Conservation (phyloP, 2,797 vertebrate genomes). For the Spea hammondii region DNA sequence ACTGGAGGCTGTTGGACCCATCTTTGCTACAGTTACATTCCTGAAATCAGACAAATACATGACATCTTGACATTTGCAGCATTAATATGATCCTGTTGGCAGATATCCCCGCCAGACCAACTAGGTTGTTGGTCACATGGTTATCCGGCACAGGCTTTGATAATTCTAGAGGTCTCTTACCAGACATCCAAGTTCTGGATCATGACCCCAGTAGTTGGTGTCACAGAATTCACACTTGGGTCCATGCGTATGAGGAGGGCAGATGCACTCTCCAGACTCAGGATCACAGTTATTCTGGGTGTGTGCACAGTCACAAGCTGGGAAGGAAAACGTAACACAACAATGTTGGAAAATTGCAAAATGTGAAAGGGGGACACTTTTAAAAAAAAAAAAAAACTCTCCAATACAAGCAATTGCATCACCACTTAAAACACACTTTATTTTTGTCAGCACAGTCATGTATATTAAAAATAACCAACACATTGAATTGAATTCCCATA, state of each 20-base stretch:
- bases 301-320: conserved; percentile 84
- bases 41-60: conserved; percentile 59
- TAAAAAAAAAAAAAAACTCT: too few species aligned
- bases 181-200: conserved; percentile 80
- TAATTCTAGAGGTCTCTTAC: conserved; percentile 63
- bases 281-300: conserved; percentile 83
- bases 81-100: too few species aligned
- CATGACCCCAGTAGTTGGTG: conserved; percentile 76
- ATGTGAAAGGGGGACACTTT: too few species aligned
- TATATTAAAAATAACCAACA: too few species aligned
- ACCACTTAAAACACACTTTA: too few species aligned
- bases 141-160: too few species aligned
- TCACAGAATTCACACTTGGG: conserved; percentile 79
- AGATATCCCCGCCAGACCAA: too few species aligned
- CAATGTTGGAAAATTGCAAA: background rate
- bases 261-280: conserved; percentile 81
- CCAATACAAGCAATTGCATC: too few species aligned
- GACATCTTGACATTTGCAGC: too few species aligned
- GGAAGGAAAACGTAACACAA: conserved; percentile 21
- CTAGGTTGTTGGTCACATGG: too few species aligned
- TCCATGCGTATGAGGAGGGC: conserved; percentile 81
- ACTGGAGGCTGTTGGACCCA: conserved; percentile 75
- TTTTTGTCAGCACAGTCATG: too few species aligned
- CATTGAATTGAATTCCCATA: too few species aligned
- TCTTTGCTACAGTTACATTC: conserved; percentile 76